Evolutionary conservation across 2,113 vertebrate genomes (phyloP).

Genomic region (Phylloscopus trochiloides): DNA sequence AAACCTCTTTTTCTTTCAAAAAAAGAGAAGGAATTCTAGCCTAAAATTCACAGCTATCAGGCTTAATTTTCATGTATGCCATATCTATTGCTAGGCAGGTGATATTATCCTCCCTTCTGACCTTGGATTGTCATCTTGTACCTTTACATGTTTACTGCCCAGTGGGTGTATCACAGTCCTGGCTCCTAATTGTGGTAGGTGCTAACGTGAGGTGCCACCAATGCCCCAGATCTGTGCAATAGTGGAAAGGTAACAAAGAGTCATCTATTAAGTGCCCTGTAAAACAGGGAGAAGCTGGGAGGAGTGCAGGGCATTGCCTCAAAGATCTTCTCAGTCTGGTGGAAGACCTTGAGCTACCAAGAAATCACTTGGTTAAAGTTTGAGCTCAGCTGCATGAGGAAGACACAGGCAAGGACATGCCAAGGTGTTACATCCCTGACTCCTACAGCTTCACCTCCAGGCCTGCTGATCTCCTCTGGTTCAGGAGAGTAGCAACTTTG

Average conservation of each 20-base stretch:
- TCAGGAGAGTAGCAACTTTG: background rate
- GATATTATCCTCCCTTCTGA: background rate
- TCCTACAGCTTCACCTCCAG: background rate
- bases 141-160: background rate
- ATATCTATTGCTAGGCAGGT: background rate
- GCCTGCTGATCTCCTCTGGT: background rate
- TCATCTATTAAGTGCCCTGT: background rate
- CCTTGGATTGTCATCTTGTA: background rate
- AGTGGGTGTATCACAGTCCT: background rate
- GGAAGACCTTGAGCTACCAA: background rate
- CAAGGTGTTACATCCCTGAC: background rate
- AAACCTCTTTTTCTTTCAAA: background rate
- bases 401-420: background rate
- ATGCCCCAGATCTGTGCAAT: background rate
- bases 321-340: background rate
- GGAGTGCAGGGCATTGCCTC: background rate
- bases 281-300: background rate
- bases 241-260: background rate
- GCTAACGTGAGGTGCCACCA: background rate
- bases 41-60: background rate
- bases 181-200: background rate
- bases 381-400: background rate
- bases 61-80: background rate
- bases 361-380: background rate
- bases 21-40: background rate